A percentile compares a stretch with the other conserved stretches of the same genome.
phyloP scores from a whole-genome alignment of 2,888 invertebrate genomes.

The Phrixothrix hirtus region DNA sequence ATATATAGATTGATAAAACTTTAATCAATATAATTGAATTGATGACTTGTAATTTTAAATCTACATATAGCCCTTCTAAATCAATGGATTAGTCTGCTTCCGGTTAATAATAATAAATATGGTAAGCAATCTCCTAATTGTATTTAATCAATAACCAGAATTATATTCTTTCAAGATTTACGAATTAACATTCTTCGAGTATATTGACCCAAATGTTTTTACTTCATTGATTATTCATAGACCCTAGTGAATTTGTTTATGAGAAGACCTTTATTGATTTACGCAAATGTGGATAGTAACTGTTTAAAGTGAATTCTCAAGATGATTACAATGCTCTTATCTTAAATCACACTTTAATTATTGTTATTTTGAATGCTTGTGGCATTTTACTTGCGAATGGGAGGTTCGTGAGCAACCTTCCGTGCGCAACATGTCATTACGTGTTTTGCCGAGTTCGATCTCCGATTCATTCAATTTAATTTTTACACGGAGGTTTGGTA shows the following conservation, averaged over 20 bases:
- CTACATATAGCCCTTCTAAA: too few species aligned
- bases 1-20: too few species aligned
- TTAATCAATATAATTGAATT: too few species aligned
- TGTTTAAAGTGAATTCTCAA: constrained; percentile 8
- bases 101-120: too few species aligned
- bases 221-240: constrained; percentile 29
- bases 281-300: constrained; percentile 9
- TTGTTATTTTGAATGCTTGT: constrained; percentile 29
- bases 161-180: constrained; percentile 1
- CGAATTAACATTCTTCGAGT: constrained; percentile 20
- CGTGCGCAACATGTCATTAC: constrained; percentile 35
- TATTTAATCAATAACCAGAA: too few species aligned
- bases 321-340: constrained; percentile 20
- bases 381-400: constrained; percentile 34
- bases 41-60: too few species aligned
- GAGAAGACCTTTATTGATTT: constrained; percentile 7
- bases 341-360: constrained; percentile 29
- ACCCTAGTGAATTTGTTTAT: constrained; percentile 31
- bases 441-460: constrained; percentile 28
- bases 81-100: too few species aligned
- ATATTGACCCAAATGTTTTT: constrained; percentile 15
- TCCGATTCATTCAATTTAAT: constrained; percentile 25
- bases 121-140: too few species aligned
- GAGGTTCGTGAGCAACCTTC: constrained; percentile 34
- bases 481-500: constrained; percentile 15